Base-by-base conservation (phyloP, 1,140 invertebrate genomes). In the Halictus rubicundus region DNA sequence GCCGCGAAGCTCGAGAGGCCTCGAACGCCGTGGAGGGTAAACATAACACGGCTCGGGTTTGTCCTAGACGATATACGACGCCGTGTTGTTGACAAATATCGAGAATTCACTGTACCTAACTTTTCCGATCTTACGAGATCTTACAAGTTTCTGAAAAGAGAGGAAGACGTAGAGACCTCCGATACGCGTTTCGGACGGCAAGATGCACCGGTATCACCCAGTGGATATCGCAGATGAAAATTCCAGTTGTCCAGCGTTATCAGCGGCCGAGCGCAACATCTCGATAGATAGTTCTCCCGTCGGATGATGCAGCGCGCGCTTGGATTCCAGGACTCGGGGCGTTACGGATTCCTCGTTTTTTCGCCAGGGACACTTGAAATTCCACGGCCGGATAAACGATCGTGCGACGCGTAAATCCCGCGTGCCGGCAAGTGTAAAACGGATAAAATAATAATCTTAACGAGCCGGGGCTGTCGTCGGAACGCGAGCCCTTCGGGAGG, bases 281-380 rank as follows among this genome's bases (percentile, higher is more conserved):
- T 64, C 19, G 54, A 4, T n/a, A 63, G 39, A 70, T 14, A 70
- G n/a, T 23, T 70, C n/a, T 63, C 32, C 60, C 69, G 7, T 42
- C 23, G 52, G 70, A 84, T 74, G 68, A 61, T 70, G 25, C 46
- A 14, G 52, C 63, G 52, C 16, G 32, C 32, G 32, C 32, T 32
- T 32, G 59, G 59, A 85, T 81, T 84, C 68, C 72, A 81, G 16
- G 71, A 84, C 60, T 23, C 66, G 63, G n/a, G 37, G 64, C 75
- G 76, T 63, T 75, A 68, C 66, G 27, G 54, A 66, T 68, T 23
- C n/a, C 39, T 68, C 23, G 16, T 37, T 25, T 52, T 59, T 27
- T 54, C 27, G 16, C 12, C 14, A 23, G 42, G 37, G 16, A 21
- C 32, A 14, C 10, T 75, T 57, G 27, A 25, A 46, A 76, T 68